Conservation (phyloP, 2,888 invertebrate species). For the Pemphredon lugubris region DNA sequence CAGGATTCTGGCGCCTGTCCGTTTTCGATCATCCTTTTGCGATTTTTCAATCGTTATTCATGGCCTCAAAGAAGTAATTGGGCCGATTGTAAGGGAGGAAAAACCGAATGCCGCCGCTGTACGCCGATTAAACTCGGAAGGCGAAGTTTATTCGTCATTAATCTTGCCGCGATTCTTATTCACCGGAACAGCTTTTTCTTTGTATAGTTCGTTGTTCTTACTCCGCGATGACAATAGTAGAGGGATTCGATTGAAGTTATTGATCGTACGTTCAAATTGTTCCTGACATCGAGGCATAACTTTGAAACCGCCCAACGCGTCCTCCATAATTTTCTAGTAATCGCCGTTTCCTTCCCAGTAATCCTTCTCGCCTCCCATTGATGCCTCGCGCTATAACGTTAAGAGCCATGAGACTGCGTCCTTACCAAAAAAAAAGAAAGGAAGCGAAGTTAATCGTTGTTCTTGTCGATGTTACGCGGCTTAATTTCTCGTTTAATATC, state of each 20-base stretch:
- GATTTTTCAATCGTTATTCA: slow-evolving; percentile 10
- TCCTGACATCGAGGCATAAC: too few species aligned
- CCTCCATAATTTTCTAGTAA: not conserved
- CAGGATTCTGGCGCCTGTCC: slow-evolving; percentile 28
- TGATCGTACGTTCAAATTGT: too few species aligned
- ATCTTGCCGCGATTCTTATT: too few species aligned
- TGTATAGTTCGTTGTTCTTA: too few species aligned
- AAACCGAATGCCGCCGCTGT: not conserved
- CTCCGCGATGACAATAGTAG: too few species aligned
- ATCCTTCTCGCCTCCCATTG: not conserved
- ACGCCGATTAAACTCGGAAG: too few species aligned
- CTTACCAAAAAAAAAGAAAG: not conserved
- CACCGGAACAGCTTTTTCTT: too few species aligned
- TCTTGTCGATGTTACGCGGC: not conserved
- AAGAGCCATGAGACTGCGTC: not conserved
- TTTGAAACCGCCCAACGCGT: too few species aligned
- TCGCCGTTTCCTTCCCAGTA: not conserved
- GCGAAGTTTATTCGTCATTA: too few species aligned
- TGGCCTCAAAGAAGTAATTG: slow-evolving; percentile 1
- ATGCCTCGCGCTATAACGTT: not conserved
- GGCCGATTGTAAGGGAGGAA: slow-evolving; percentile 6
- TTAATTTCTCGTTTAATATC: slow-evolving; percentile 3
- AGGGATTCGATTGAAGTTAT: too few species aligned
- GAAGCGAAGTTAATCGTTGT: not conserved
- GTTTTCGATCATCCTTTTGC: not conserved